Evolutionary conservation across 1,140 invertebrate genomes (phyloP), one percentile per base, ranked within the genome.

Genomic region (Adoxophyes honmai): DNA sequence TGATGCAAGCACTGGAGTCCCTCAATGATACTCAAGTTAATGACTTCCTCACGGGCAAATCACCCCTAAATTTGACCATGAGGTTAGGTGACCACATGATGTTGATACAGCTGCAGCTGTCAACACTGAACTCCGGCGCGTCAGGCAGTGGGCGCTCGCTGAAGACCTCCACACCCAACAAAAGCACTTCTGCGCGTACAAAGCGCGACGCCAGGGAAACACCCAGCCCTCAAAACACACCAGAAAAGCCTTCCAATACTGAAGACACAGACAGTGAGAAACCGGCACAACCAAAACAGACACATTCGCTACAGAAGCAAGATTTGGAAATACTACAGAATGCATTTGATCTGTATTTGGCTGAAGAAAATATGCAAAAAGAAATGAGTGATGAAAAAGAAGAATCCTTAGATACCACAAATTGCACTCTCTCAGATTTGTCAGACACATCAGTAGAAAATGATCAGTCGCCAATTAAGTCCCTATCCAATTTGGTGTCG

Each of bases 31-130:
- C 94, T 55, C 96, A 97, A 92, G 97, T 98, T 57, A 97, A 97
- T 90, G 97, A 98, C 86, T 98, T 98, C 81, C 90, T 98, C 8
- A 96, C 95, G 76, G 96, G 97, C 36, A 96, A 97, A 85, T 96
- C 96, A 18, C 97, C 97, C 10, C 88, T 98, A 16, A 98, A 98
- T 86, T 90, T 98, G 48, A 98, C 96, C 36, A 98, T 98, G 96
- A 92, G 96, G 58, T 90, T 98, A 9, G 97, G 97, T 15, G 97
- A 98, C 81, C 97, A 98, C 89, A 97, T 98, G 95, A 98, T 98
- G 97, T 91, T 98, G 55, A 98, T 98, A 57, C 97, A 98, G 83
- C 90, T 98, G 35, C 97, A 98, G 81, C 88, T 98, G 52, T 97
- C 96, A 39, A 97, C 96, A 9, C 93, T 97, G 1, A 91, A 91